Percentiles rank a stretch among this genome's conserved stretches.
phyloP scores from a whole-genome alignment of 2,113 vertebrate species.

The Promerops cafer region DNA sequence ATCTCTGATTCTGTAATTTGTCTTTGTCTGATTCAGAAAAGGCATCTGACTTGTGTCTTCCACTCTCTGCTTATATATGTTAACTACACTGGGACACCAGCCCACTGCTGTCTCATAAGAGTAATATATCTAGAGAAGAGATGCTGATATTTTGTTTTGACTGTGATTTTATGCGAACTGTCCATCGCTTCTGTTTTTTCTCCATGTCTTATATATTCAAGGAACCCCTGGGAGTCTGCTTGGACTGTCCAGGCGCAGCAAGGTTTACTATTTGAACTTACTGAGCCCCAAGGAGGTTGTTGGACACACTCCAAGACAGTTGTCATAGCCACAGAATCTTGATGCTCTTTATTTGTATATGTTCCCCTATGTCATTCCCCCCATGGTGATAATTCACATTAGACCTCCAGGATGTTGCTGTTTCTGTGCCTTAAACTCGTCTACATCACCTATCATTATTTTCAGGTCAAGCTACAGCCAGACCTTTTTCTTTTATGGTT shows the following conservation, averaged over 20 bases:
- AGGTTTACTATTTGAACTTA: slow-evolving; percentile 35
- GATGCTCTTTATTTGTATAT: slow-evolving; percentile 24
- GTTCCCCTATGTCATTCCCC: not conserved
- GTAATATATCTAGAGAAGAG: not conserved
- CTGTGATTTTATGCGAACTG: not conserved
- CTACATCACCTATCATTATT: slow-evolving; percentile 41
- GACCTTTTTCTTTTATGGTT: slow-evolving; percentile 41
- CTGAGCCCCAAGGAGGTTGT: slow-evolving; percentile 3
- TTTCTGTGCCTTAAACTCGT: slow-evolving; percentile 16
- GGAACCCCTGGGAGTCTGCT: not conserved
- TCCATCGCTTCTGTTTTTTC: slow-evolving; percentile 11
- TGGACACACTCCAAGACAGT: slow-evolving; percentile 32
- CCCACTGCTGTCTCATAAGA: not conserved
- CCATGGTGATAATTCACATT: not conserved
- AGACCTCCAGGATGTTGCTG: slow-evolving; percentile 29
- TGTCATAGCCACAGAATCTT: slow-evolving; percentile 31
- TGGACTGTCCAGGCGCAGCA: slow-evolving; percentile 25
- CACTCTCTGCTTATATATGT: not conserved
- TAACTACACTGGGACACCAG: not conserved
- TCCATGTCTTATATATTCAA: not conserved
- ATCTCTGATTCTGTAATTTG: not conserved
- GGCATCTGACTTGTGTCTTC: not conserved
- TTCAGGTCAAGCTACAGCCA: slow-evolving; percentile 33
- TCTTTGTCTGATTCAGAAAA: not conserved
- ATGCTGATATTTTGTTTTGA: not conserved